Base-by-base conservation (phyloP, 2,888 invertebrate species). In the Hedychridium roseum region DNA sequence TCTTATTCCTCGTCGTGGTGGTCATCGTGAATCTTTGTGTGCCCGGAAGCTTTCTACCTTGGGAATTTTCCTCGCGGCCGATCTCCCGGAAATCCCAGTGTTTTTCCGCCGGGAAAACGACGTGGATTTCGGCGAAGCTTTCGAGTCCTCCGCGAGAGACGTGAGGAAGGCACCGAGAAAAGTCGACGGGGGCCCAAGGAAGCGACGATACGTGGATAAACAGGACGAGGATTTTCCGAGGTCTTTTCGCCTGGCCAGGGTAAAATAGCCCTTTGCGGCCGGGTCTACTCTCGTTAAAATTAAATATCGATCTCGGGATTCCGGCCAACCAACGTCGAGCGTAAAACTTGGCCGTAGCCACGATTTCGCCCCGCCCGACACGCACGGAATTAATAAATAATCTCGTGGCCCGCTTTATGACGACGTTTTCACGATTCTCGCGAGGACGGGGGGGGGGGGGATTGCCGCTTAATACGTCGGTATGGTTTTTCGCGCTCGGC, bases 261-360 rank as follows among this genome's bases (percentile, higher is more conserved):
- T 14, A 43, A 38, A 42, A 56, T 55, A 55, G 60, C 60, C 68
- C 64, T 64, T 67, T 61, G 62, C 62, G 50, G n/a, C n/a, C 36
- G 41, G 43, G 36, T 52, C 50, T 43, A 52, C 60, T 62, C 57
- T 69, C 64, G 66, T 68, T 69, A 64, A 68, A 70, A 70, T 71
- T 60, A 71, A 68, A 70, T 71, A 71, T 71, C 66, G 72, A 71
- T 70, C 59, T 66, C 64, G 58, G n/a, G 64, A 61, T 52, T 54
- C 56, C 35, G 44, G 51, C 23, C 20, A 1, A 40, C 30, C 40
- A 7, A 7, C 5, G n/a, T n/a, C n/a, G n/a, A n/a, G n/a, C n/a
- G n/a, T n/a, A n/a, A n/a, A n/a, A n/a, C n/a, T n/a, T n/a, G n/a
- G n/a, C n/a, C n/a, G n/a, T n/a, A n/a, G n/a, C n/a, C n/a, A n/a